Evolutionary conservation across 1,140 invertebrate species (phyloP), one percentile per base, ranked within the genome.

Genomic region (Drosophila serrata): DNA sequence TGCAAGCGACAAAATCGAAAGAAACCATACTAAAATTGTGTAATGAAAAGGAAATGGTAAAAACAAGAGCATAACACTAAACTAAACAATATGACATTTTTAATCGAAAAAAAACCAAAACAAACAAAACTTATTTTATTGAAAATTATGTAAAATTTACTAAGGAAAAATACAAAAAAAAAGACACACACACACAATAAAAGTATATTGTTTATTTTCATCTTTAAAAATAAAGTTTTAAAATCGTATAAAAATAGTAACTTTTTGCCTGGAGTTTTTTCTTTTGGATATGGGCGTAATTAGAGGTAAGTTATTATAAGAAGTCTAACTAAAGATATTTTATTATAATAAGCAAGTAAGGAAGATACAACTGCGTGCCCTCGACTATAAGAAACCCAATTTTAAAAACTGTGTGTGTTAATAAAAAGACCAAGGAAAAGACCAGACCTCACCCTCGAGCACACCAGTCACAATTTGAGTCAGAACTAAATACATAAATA

Each of bases 201-300:
- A 92, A 82, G 76, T 92, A 92, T 92, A 92, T 91, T 92, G 91
- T 92, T 92, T 92, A 92, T 92, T 92, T 92, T 92, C 91, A 92
- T 92, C 91, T 92, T 92, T 91, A 92, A 91, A 92, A 92, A 92
- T 92, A 92, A 92, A 92, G 91, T 92, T 92, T 92, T 92, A 92
- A 92, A 92, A 92, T 92, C 91, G 90, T 92, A 92, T 92, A 92
- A 92, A 92, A 92, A 92, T 92, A 92, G 91, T 92, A 92, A 92
- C 35, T 40, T 11, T 31, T 19, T 13, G n/a, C 13, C 2, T 17
- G 2, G 6, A 13, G 35, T 70, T 70, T 58, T 31, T 7, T 17
- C 11, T 24, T 31, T 3, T 31, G 27, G 15, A 9, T 22, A 17
- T n/a, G 6, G 15, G 7, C 8, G 13, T 6, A 29, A 8, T 7